Evolutionary conservation across 2,797 vertebrate species (phyloP).

Genomic region (Tokudaia muenninki): DNA sequence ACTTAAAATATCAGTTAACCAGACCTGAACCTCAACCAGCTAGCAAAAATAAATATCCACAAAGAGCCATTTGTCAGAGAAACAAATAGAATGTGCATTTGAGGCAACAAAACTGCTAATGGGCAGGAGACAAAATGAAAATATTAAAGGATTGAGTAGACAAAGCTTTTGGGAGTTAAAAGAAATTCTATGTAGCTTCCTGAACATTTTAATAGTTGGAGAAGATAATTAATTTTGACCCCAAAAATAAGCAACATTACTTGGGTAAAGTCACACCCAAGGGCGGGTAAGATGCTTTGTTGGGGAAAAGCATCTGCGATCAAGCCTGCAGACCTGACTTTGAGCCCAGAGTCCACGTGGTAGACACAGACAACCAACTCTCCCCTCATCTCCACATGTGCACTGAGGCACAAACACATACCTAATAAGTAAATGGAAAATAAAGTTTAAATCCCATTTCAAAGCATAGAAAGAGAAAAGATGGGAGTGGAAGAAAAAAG

Average conservation of each 20-base stretch:
- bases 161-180: not conserved
- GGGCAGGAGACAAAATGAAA: not conserved
- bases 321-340: not conserved
- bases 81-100: not conserved
- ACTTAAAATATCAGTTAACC: not conserved
- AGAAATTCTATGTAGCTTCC: not conserved
- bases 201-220: conserved; percentile 7
- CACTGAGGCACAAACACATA: not conserved
- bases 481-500: not conserved
- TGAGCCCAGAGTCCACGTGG: not conserved
- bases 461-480: not conserved
- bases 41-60: not conserved
- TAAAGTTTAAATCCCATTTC: not conserved
- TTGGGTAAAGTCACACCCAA: not conserved
- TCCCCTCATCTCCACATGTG: not conserved
- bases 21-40: not conserved
- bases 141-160: not conserved
- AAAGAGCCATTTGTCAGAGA: not conserved
- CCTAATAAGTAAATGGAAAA: not conserved
- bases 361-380: not conserved
- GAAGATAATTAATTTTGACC: not conserved
- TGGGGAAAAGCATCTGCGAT: not conserved
- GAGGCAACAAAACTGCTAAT: not conserved
- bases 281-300: not conserved
- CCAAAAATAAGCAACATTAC: not conserved